phyloP scores from a whole-genome alignment of 2,888 invertebrate species.

The Thymelicus acteon region DNA sequence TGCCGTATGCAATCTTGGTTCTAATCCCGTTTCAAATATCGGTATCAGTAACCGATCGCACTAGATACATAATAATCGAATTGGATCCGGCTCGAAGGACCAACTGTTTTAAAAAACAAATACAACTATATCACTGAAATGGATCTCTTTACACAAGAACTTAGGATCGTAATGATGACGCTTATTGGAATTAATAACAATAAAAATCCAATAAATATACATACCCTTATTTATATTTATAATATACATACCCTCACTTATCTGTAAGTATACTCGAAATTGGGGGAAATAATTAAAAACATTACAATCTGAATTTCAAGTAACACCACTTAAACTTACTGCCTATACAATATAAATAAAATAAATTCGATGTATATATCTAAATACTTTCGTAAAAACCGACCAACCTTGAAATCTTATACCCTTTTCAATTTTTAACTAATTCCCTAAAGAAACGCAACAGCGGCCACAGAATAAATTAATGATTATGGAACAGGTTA shows the following conservation, averaged over 20 bases:
- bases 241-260: too few relatives aligned
- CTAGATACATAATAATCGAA: constrained; percentile 33
- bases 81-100: constrained; percentile 37
- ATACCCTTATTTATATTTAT: too few relatives aligned
- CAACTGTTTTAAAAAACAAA: constrained; percentile 2
- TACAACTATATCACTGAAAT: background rate
- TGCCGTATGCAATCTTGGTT: constrained; percentile 33
- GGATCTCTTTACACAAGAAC: too few relatives aligned
- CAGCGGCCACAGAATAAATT: background rate
- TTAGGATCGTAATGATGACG: too few relatives aligned
- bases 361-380: too few relatives aligned
- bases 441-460: background rate
- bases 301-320: background rate
- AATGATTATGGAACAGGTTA: background rate
- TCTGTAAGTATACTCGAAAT: too few relatives aligned
- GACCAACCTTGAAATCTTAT: background rate
- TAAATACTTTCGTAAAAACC: too few relatives aligned
- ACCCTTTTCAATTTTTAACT: background rate
- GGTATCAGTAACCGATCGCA: constrained; percentile 33
- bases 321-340: too few relatives aligned
- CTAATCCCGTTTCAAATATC: constrained; percentile 36
- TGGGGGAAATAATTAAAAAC: background rate
- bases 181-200: too few relatives aligned
- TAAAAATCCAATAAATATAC: too few relatives aligned
- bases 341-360: too few relatives aligned